Percentiles rank a stretch among this genome's conserved stretches.
phyloP scores from a whole-genome alignment of 2,888 invertebrate species.

The Siphonodentalium dalli region DNA sequence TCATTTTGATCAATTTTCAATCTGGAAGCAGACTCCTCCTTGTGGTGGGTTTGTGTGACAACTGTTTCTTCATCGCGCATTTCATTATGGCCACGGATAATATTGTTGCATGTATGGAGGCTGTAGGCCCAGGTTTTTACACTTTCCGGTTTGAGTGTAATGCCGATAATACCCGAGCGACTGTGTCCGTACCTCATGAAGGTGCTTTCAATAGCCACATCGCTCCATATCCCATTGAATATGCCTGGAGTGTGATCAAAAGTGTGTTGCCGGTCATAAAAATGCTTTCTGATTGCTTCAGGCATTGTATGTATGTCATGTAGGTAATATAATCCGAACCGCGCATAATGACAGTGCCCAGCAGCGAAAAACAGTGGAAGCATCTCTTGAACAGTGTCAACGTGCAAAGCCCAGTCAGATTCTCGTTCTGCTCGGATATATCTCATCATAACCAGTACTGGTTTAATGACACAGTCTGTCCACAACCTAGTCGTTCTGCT shows the following conservation, averaged over 20 bases:
- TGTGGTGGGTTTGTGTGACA: constrained; percentile 15
- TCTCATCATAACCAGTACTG: constrained; percentile 24
- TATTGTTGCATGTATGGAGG: constrained; percentile 19
- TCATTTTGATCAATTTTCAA: constrained; percentile 18
- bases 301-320: constrained; percentile 17
- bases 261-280: constrained; percentile 20
- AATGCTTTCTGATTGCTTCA: constrained; percentile 3
- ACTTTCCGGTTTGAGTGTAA: constrained; percentile 13
- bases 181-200: constrained; percentile 31
- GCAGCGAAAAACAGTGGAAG: constrained; percentile 22
- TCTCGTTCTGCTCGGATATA: constrained; percentile 25
- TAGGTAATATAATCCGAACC: constrained; percentile 21
- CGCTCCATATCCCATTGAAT: constrained; percentile 25
- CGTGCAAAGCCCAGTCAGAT: constrained; percentile 20
- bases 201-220: constrained; percentile 28
- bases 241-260: constrained; percentile 24
- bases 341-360: constrained; percentile 19
- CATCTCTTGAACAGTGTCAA: too few species aligned
- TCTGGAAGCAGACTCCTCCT: constrained; percentile 18
- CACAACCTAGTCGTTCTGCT: constrained; percentile 12
- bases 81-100: constrained; percentile 5
- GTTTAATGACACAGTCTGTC: constrained; percentile 27
- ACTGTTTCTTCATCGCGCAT: neutral
- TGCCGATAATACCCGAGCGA: constrained; percentile 21
- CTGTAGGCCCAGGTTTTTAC: constrained; percentile 23